These are phyloP conservation scores for Oreochromis aureus DNA, from an alignment of 2,113 vertebrate genomes.

Conservation along the genomic window DNA sequence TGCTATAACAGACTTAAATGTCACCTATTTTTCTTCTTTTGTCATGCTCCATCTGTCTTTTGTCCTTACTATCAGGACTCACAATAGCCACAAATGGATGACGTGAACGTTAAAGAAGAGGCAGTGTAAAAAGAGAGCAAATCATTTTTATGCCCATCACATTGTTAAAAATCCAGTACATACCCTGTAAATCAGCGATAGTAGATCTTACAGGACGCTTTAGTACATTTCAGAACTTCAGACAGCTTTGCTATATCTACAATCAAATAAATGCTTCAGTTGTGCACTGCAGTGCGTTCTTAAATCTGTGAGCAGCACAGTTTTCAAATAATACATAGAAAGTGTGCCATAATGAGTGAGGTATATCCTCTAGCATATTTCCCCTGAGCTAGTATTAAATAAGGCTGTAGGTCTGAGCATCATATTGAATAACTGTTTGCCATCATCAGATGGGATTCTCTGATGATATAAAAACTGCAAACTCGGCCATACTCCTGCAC, in stretches of 20 bases:
- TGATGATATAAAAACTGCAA: background rate
- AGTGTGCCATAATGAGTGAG: background rate
- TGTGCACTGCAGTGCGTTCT: background rate
- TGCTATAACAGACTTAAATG: background rate
- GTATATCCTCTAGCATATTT: conserved; percentile 37
- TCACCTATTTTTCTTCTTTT: conserved; percentile 22
- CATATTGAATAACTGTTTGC: conserved; percentile 26
- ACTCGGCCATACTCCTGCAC: background rate
- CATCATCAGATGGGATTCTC: background rate
- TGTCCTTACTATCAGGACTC: background rate
- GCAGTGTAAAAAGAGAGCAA: background rate
- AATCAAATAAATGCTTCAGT: background rate
- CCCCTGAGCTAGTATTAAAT: conserved; percentile 43
- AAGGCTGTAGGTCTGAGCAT: conserved; percentile 36
- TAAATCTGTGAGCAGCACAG: background rate
- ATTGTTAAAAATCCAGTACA: background rate
- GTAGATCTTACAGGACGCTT: background rate
- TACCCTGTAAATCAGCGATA: background rate
- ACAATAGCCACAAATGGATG: background rate
- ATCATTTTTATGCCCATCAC: background rate
- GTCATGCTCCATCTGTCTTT: conserved; percentile 9
- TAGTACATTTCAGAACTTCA: background rate
- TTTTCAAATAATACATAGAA: background rate
- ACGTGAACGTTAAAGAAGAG: background rate
- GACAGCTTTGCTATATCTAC: background rate